Evolutionary conservation across 2,113 vertebrate species (phyloP).

Genomic region (Amphilophus citrinellus): DNA sequence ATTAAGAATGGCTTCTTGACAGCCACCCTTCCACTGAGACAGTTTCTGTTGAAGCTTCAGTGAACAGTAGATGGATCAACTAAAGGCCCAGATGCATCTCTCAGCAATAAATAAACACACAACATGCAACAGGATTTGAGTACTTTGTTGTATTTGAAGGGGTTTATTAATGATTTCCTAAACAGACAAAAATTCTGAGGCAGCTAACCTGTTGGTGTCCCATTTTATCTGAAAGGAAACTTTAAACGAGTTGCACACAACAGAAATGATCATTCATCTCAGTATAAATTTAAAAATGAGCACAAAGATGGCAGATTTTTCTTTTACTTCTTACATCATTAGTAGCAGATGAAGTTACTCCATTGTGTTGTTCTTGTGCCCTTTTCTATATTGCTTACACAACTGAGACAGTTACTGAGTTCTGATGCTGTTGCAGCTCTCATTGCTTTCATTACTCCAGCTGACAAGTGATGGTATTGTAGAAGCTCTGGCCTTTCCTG

Average conservation of each 20-base stretch:
- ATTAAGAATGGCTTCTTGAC: not conserved
- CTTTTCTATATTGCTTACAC: conserved; percentile 15
- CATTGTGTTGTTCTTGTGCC: not conserved
- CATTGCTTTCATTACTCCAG: conserved; percentile 39
- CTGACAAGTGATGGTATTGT: conserved; percentile 29
- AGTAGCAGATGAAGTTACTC: not conserved
- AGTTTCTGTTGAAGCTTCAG: not conserved
- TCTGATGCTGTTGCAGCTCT: conserved; percentile 28
- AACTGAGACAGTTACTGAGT: conserved; percentile 6
- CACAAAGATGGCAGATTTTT: not conserved
- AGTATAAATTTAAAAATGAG: not conserved
- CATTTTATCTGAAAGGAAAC: not conserved
- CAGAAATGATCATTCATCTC: not conserved
- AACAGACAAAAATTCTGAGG: not conserved
- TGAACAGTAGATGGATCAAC: not conserved
- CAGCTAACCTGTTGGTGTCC: not conserved
- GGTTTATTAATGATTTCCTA: not conserved
- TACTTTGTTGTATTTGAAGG: not conserved
- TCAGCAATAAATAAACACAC: not conserved
- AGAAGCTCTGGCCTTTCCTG: conserved; percentile 29
- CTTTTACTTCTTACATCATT: not conserved
- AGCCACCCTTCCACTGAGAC: not conserved
- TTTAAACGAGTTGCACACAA: not conserved
- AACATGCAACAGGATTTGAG: not conserved
- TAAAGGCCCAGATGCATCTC: not conserved